Percentiles rank a stretch among this genome's conserved stretches.
These are phyloP conservation scores for human (Homo sapiens) DNA, from an alignment of 2,113 vertebrate species.

Conservation along the genomic window GRCh38 chr4:71324001-71324500, in stretches of 20 bases:
- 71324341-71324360: conserved; percentile 14
- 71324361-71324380: conserved; percentile 15
- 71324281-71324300: neutral
- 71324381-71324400: neutral
- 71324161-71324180: neutral
- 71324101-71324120: neutral
- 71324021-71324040: neutral
- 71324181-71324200: neutral
- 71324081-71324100: neutral
- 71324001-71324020: neutral
- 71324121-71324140: neutral
- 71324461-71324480: conserved; percentile 2
- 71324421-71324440: neutral
- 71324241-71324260: neutral
- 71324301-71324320: neutral
- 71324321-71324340: neutral
- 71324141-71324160: neutral
- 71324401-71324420: conserved; percentile 8
- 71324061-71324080: neutral
- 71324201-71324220: neutral
- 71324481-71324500: neutral
- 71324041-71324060: neutral
- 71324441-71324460: neutral
- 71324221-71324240: neutral
- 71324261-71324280: neutral